Conservation (phyloP, 2,113 vertebrate species). For the Butorides virescens region DNA sequence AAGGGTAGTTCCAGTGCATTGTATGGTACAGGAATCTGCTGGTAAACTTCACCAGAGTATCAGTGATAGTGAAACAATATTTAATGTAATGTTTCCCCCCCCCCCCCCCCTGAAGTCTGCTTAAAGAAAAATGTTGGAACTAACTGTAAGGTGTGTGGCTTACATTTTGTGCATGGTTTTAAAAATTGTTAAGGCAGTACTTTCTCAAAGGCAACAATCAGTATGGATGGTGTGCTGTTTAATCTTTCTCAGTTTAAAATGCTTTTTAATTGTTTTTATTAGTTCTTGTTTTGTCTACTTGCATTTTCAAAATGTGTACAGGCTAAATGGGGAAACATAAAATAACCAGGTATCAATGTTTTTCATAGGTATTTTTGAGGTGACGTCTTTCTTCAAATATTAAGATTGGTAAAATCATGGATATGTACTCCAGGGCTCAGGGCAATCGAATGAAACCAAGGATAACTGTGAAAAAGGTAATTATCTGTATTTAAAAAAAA, state of each 20-base stretch:
- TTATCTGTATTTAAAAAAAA: neutral
- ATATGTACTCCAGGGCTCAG: constrained; percentile 76
- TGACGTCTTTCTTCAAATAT: neutral
- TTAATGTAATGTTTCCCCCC: neutral
- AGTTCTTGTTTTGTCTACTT: neutral
- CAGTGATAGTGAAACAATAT: neutral
- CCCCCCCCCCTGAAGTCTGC: neutral
- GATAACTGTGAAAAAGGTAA: constrained; percentile 83
- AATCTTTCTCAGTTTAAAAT: neutral
- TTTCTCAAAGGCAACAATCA: neutral
- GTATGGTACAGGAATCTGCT: neutral
- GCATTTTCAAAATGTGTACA: neutral
- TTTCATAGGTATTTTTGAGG: constrained; percentile 52
- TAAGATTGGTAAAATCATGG: constrained; percentile 76
- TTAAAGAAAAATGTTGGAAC: neutral
- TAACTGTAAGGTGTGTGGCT: neutral
- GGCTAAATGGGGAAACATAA: neutral
- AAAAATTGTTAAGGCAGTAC: neutral
- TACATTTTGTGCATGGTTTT: accelerated
- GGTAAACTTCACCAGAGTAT: neutral
- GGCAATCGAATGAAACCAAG: constrained; percentile 78
- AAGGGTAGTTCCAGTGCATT: neutral
- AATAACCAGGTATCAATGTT: neutral
- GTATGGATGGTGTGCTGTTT: neutral
- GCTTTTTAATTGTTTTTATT: neutral